Base-by-base conservation (phyloP, 1,140 invertebrate genomes). In the Aphis craccivora region DNA sequence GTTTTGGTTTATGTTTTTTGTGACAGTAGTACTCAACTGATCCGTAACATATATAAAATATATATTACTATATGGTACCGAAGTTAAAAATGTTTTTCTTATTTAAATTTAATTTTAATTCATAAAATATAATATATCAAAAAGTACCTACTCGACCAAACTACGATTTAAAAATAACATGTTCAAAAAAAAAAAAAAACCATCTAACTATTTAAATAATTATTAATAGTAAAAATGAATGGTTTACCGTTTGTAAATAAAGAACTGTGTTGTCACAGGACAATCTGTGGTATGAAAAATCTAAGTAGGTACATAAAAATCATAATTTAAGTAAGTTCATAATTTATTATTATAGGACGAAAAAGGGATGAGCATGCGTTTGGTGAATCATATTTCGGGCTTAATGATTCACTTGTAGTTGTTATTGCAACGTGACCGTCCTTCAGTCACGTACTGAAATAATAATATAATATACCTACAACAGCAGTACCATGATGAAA, bases 381-480 rank as follows among this genome's bases (percentile, higher is more conserved):
- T 5, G 60, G 60, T 18, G 30, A 76, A 76, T 76, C 60, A n/a
- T 76, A n/a, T 18, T 76, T 76, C 60, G 60, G n/a, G n/a, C 18
- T 76, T 76, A 76, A 76, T 76, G 60, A 76, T 76, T 14, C 60
- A n/a, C 30, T 76, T 18, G 30, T n/a, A 76, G 60, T 76, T 76
- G 60, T 76, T 76, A n/a, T 76, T 76, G 14, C 11, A 76, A 76
- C 60, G 60, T n/a, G 60, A 76, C 60, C 60, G 30, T n/a, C 30
- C 60, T 0, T 14, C 60, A 76, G 60, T 76, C 60, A n/a, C 60
- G 60, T 35, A 76, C 60, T n/a, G 6, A 76, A 76, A 67, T 67
- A 67, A 45, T 67, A 76, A 76, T 76, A n/a, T 67, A 76, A 76
- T 76, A 76, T 76, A 76, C 60, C 60, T 76, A n/a, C 60, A 76